phyloP scores from a whole-genome alignment of 1,140 invertebrate genomes.

The Sycophila sp. region DNA sequence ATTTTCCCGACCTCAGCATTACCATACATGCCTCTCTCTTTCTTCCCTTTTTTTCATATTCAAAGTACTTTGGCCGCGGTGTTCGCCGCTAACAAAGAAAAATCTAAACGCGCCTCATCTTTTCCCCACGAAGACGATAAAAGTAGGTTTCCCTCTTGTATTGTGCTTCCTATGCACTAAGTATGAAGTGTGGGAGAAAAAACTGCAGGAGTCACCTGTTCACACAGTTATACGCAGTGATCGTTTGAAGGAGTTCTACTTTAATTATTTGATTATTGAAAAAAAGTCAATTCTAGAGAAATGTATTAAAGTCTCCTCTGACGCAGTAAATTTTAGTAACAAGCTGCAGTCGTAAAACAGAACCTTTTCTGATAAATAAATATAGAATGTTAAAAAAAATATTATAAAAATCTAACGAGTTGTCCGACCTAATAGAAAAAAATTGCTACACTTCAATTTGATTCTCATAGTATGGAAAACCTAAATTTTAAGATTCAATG shows the following conservation, averaged over 20 bases:
- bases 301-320: no score
- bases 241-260: not conserved
- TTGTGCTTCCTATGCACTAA: not conserved
- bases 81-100: not conserved
- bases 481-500: no score
- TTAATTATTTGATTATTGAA: not conserved
- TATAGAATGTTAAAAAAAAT: no score
- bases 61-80: slow-evolving; percentile 9
- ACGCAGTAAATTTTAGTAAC: no score
- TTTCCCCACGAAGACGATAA: not conserved
- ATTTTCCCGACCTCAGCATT: not conserved
- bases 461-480: no score
- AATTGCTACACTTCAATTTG: no score
- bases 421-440: no score
- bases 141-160: not conserved
- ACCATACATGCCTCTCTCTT: not conserved
- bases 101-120: slow-evolving; percentile 13
- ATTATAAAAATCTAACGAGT: no score
- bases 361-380: no score
- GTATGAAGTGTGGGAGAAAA: not conserved
- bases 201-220: not conserved
- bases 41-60: slow-evolving; percentile 26
- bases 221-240: not conserved
- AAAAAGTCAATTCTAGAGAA: no score
- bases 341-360: no score